These are phyloP conservation scores for Silvanus unidentatus DNA, from an alignment of 2,888 invertebrate genomes.

Conservation along the genomic window DNA sequence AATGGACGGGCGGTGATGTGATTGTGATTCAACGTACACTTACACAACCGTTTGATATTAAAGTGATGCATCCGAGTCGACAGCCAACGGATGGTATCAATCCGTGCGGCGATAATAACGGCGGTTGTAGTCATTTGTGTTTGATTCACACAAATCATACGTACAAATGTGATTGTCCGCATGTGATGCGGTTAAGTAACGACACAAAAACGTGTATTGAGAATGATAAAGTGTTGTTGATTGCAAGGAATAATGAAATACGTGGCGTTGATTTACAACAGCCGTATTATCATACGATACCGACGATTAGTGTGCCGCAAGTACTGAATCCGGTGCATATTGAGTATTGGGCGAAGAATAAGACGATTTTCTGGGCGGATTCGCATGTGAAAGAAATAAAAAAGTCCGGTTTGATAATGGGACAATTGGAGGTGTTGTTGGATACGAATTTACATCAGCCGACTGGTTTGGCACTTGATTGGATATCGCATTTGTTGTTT, in stretches of 20 bases:
- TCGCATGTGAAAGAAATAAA: constrained; percentile 69
- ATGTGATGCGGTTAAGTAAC: constrained; percentile 69
- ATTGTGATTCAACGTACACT: constrained; percentile 73
- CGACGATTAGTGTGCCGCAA: constrained; percentile 69
- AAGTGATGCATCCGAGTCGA: constrained; percentile 71
- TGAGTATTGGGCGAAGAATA: constrained; percentile 61
- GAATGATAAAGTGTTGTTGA: constrained; percentile 73
- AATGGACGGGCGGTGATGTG: constrained; percentile 78
- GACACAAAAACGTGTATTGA: constrained; percentile 65
- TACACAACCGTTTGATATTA: constrained; percentile 87
- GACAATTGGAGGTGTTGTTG: constrained; percentile 64
- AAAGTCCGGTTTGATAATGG: constrained; percentile 60
- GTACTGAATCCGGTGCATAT: constrained; percentile 65
- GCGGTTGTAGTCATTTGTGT: constrained; percentile 77
- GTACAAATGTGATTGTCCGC: constrained; percentile 76
- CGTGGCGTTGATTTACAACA: constrained; percentile 74
- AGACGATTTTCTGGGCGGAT: constrained; percentile 74
- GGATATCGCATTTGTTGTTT: constrained; percentile 71
- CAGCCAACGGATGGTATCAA: constrained; percentile 57
- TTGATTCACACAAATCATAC: constrained; percentile 60
- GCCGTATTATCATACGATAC: constrained; percentile 73
- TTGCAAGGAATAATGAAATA: constrained; percentile 70
- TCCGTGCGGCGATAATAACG: constrained; percentile 67
- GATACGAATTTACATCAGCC: constrained; percentile 63
- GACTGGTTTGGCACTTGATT: constrained; percentile 74